A percentile compares a stretch with the other conserved stretches of the same genome.
These are phyloP conservation scores for Cosmorhoe ocellata DNA, from an alignment of 2,888 invertebrate species.

Conservation along the genomic window DNA sequence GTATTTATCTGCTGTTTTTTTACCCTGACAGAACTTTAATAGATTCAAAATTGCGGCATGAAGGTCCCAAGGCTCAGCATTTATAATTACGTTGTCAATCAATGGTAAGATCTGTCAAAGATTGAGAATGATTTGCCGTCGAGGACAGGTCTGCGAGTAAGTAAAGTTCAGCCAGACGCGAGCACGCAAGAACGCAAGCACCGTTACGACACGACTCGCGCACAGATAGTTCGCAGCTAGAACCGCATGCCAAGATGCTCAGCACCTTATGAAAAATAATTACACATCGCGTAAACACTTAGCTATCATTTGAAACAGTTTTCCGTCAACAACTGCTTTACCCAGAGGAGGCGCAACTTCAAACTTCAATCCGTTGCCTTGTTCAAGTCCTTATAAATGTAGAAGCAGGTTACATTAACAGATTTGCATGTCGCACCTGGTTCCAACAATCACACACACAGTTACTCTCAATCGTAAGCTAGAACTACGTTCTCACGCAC, in stretches of 20 bases:
- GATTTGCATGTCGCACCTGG: constrained; percentile 6
- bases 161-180: constrained; percentile 51
- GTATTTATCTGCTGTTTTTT: constrained; percentile 27
- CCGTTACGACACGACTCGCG: constrained; percentile 61
- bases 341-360: no score
- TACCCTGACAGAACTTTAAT: constrained; percentile 30
- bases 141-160: constrained; percentile 52
- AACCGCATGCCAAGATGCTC: constrained; percentile 67
- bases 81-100: constrained; percentile 69
- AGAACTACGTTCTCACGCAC: constrained; percentile 21
- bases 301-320: no score
- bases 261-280: background rate
- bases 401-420: no score
- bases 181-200: constrained; percentile 47
- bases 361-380: no score
- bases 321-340: no score
- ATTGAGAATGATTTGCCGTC: constrained; percentile 47
- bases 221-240: constrained; percentile 67
- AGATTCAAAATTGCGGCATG: constrained; percentile 35
- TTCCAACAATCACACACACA: constrained; percentile 29
- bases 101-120: constrained; percentile 46
- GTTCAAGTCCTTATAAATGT: no score
- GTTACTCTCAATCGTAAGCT: constrained; percentile 7
- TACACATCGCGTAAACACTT: no score
- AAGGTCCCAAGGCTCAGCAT: constrained; percentile 57